phyloP scores from a whole-genome alignment of 2,113 vertebrate species.

The Solenodon paradoxus region DNA sequence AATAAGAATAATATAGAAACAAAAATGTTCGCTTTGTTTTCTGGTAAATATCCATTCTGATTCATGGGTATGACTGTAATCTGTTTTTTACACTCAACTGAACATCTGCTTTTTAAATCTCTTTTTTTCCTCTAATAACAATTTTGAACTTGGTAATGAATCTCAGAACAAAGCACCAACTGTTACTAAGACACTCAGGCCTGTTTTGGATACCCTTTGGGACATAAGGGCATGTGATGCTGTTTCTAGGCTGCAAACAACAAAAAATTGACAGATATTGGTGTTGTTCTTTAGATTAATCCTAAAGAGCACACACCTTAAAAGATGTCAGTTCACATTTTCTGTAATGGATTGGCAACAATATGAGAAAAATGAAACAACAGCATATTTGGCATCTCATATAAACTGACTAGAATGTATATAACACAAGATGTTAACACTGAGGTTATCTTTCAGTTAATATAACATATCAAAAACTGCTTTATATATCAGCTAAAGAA shows the following conservation, averaged over 20 bases:
- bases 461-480: not conserved
- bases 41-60: not conserved
- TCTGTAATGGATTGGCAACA: not conserved
- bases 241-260: not conserved
- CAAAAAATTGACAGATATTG: slow-evolving; percentile 2
- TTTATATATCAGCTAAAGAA: not conserved
- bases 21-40: not conserved
- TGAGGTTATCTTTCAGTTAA: not conserved
- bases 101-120: slow-evolving; percentile 29
- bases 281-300: not conserved
- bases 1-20: not conserved
- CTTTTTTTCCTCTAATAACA: not conserved
- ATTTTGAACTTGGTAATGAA: slow-evolving; percentile 29
- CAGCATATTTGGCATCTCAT: not conserved
- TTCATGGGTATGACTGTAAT: not conserved
- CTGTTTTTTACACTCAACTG: not conserved
- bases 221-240: not conserved
- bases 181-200: not conserved
- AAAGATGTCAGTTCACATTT: not conserved
- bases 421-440: not conserved
- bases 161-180: slow-evolving; percentile 42
- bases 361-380: not conserved
- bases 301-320: not conserved
- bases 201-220: slow-evolving; percentile 3
- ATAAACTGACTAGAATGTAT: not conserved